Base-by-base conservation (phyloP, 2,888 invertebrate species). In the Acleris laterana region DNA sequence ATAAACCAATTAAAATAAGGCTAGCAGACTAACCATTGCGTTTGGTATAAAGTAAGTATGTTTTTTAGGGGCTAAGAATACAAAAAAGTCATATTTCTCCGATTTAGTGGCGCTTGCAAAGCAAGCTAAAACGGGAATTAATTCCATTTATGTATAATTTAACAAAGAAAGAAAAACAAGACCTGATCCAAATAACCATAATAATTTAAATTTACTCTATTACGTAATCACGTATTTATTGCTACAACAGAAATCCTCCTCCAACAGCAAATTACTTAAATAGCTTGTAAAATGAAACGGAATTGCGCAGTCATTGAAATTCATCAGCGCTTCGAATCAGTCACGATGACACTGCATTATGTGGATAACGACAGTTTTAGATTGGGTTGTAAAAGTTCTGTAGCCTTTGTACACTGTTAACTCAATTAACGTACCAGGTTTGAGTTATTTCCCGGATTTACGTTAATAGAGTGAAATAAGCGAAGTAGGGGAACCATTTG, bases 281-380 rank as follows among this genome's bases (percentile, higher is more conserved):
- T 49, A 49, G 56, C 42, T 53, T 59, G 19, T 19, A 50, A 60
- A 61, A 38, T 46, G 59, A 53, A 53, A 48, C 59, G 22, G 52
- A 62, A 66, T 38, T 66, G 66, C 66, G 20, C n/a, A 44, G 66
- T 66, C 66, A 66, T 66, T 38, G 61, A 60, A 51, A 62, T 66
- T 66, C 61, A 66, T 66, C 66, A 66, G 62, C 61, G 32, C 46
- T 25, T 28, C 19, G 50, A 20, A 13, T 44, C 57, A 62, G 56
- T 66, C 66, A 66, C n/a, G 46, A 25, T 61, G 66, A 66, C 51
- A 22, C 13, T 19, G 57, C 32, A 53, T 49, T 61, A 48, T 66
- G 50, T 48, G 57, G 56, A 57, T 66, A 66, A 66, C 61, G 66
- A 66, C 66, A 56, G 66, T 66, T 61, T 61, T 51, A 25, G 46